phyloP scores from a whole-genome alignment of 2,888 invertebrate genomes.

The Xanthostigma xanthostigma region DNA sequence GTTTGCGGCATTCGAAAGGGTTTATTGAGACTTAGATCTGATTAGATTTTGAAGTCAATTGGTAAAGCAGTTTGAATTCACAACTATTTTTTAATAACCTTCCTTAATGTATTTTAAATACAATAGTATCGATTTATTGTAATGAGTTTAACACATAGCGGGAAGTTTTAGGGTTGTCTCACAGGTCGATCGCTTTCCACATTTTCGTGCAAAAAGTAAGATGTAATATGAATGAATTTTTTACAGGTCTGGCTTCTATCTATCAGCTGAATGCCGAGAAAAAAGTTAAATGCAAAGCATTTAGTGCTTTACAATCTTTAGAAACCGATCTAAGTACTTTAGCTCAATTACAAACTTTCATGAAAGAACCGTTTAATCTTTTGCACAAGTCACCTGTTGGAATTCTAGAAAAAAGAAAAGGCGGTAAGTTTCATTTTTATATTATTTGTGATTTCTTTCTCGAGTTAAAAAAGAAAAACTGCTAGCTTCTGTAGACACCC shows the following conservation, averaged over 20 bases:
- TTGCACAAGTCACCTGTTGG: slow-evolving; percentile 85
- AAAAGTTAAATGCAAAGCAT: slow-evolving; percentile 87
- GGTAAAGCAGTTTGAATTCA: no score
- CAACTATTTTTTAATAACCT: no score
- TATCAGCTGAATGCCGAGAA: slow-evolving; percentile 91
- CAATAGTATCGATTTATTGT: no score
- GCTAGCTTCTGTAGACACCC: slow-evolving; percentile 7
- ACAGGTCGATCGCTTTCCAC: no score
- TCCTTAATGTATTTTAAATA: no score
- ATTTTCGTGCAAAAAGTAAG: neutral
- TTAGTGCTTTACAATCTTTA: slow-evolving; percentile 78
- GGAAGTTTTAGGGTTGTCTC: no score
- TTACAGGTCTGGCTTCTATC: slow-evolving; percentile 60
- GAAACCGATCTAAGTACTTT: slow-evolving; percentile 77
- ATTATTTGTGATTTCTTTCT: neutral
- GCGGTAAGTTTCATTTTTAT: slow-evolving; percentile 37
- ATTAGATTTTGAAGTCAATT: no score
- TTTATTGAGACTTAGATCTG: no score
- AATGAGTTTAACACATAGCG: no score
- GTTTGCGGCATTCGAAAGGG: no score
- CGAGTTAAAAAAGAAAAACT: slow-evolving; percentile 2
- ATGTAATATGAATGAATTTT: neutral
- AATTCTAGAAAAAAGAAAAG: slow-evolving; percentile 63
- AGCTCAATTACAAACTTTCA: slow-evolving; percentile 60
- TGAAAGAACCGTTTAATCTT: slow-evolving; percentile 54